A percentile compares a stretch with the other conserved stretches of the same genome.
Evolutionary conservation across 2,888 invertebrate genomes (phyloP).

Genomic region (Laspeyria flexula): DNA sequence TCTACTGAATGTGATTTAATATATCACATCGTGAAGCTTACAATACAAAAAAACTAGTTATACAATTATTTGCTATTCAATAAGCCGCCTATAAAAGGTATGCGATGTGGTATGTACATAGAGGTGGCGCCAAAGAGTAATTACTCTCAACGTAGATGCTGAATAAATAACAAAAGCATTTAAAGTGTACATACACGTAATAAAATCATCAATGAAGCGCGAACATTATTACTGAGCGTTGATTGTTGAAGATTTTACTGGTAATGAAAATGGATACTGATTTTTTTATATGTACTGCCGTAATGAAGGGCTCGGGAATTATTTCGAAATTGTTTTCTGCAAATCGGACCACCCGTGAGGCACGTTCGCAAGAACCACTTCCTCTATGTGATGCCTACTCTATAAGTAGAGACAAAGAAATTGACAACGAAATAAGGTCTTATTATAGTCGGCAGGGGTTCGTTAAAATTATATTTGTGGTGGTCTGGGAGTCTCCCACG

Average conservation of each 20-base stretch:
- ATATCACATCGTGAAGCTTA: slow-evolving; percentile 51
- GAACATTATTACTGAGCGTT: slow-evolving; percentile 52
- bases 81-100: slow-evolving; percentile 37
- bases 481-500: slow-evolving; percentile 82
- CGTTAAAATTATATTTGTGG: slow-evolving; percentile 82
- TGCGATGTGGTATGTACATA: slow-evolving; percentile 45
- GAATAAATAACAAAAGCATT: slow-evolving; percentile 59
- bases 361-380: slow-evolving; percentile 48
- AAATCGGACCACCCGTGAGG: slow-evolving; percentile 68
- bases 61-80: slow-evolving; percentile 49
- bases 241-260: slow-evolving; percentile 53
- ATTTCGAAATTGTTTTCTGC: slow-evolving; percentile 52
- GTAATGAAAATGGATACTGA: slow-evolving; percentile 52
- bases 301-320: slow-evolving; percentile 46
- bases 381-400: slow-evolving; percentile 45
- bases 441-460: slow-evolving; percentile 80
- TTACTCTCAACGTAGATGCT: slow-evolving; percentile 52
- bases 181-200: slow-evolving; percentile 53
- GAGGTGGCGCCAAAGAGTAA: slow-evolving; percentile 64
- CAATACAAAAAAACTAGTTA: slow-evolving; percentile 43
- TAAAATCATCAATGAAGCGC: slow-evolving; percentile 61
- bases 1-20: slow-evolving; percentile 52
- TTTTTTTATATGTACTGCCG: slow-evolving; percentile 34
- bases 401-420: slow-evolving; percentile 68
- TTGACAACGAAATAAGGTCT: slow-evolving; percentile 71